Conservation (phyloP, 2,113 vertebrate genomes). For the Cephalopterus ornatus region DNA sequence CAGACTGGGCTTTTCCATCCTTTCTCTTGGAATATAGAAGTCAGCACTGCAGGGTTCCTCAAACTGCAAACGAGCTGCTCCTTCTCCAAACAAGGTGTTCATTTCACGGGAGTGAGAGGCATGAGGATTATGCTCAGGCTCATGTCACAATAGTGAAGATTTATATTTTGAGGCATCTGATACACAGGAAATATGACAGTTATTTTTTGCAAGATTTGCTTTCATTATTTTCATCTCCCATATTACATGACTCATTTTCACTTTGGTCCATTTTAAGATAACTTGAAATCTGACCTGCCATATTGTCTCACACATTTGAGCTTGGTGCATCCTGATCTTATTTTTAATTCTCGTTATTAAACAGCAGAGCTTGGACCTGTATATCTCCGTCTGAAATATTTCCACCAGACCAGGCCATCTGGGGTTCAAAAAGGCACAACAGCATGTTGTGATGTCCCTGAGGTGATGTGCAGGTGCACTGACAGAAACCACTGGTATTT, state of each 20-base stretch:
- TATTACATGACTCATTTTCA: neutral
- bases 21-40: slow-evolving; percentile 29
- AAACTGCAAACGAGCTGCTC: neutral
- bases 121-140: slow-evolving; percentile 10
- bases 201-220: slow-evolving; percentile 44
- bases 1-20: slow-evolving; percentile 65
- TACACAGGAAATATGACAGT: slow-evolving; percentile 61
- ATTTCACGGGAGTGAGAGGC: slow-evolving; percentile 67
- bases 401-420: slow-evolving; percentile 51
- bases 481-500: slow-evolving; percentile 38
- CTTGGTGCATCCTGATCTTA: slow-evolving; percentile 53
- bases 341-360: slow-evolving; percentile 66
- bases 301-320: neutral
- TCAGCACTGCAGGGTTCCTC: neutral
- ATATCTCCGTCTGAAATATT: slow-evolving; percentile 68
- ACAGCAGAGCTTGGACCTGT: slow-evolving; percentile 66
- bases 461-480: neutral
- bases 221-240: slow-evolving; percentile 51
- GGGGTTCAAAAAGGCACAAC: slow-evolving; percentile 32
- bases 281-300: neutral
- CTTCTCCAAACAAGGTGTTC: slow-evolving; percentile 68
- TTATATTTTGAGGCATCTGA: slow-evolving; percentile 67
- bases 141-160: slow-evolving; percentile 56
- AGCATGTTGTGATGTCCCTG: slow-evolving; percentile 15
- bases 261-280: neutral